Evolutionary conservation across 2,888 invertebrate species (phyloP), one percentile per base, ranked within the genome.

Genomic region (Blastobasis lacticolella): DNA sequence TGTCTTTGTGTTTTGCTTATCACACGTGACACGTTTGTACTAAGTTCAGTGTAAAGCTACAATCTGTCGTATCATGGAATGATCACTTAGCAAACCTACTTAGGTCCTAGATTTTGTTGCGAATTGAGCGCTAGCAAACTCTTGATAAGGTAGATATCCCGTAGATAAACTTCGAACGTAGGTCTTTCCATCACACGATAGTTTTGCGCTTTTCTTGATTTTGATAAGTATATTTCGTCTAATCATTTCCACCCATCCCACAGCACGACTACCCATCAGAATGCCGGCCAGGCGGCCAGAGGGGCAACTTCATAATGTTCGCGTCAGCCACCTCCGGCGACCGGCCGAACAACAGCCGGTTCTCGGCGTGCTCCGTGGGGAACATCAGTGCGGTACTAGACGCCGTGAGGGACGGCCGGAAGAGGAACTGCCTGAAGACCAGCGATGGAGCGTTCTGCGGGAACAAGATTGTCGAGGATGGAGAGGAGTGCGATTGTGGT

Each of bases 231-330:
- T n/a, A 3, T 23, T 23, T 23, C 23, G 2, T 2, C 23, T 23
- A 23, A 23, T 23, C 23, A 23, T 23, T 4, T 10, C n/a, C 10
- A 46, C 5, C 10, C 45, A 65, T 58, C 57, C 67, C 81, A 3
- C 82, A 97, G 97, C 98, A 98, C 82, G 98, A 98, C 84, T 97
- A 94, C 82, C 97, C 97, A 0, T 92, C 93, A 23, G 95, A 96
- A 67, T 96, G 96, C 78, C 91, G 97, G 56, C 96, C 98, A 1
- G 97, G 97, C 54, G 96, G 97, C 6, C 90, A 94, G 41, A 93
- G 92, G 59, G 99, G 99, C 52, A 99, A 99, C 90, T 99, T 92
- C 84, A 99, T 99, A 69, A 99, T 99, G 99, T 99, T 98, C 83
- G 97, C 98, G 10, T 98, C 98, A 49, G 99, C 99, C 6, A 99